Evolutionary conservation across 2,888 invertebrate genomes (phyloP), one percentile per base, ranked within the genome.

Genomic region (Calephelis perditalis): DNA sequence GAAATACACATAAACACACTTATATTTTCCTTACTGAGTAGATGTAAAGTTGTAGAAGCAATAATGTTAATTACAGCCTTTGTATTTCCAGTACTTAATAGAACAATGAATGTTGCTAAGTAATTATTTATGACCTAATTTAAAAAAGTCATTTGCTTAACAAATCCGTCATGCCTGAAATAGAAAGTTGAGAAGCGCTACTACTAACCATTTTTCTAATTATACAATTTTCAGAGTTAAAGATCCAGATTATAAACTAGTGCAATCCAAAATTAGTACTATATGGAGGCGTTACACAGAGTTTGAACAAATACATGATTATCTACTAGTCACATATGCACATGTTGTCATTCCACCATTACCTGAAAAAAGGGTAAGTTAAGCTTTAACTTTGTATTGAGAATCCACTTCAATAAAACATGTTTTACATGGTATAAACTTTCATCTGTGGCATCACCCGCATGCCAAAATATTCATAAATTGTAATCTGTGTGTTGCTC

Each of bases 271-370:
- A 74, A 82, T 94, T 61, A 94, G 93, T 68, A 93, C 94, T 12
- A 92, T 95, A 69, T 95, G 95, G 95, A 88, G 96, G 68, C 85
- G 96, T 44, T 97, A 96, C 76, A 96, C 95, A 56, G 96, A 97
- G 79, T 96, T 96, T 88, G 96, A 96, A 78, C 93, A 95, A 69
- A 91, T 97, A 58, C 92, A 95, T 70, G 93, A 94, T 69, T 96
- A 96, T 75, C 84, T 97, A 63, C 95, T 94, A 74, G 92, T 94
- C 43, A 94, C 93, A 44, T 96, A 96, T 82, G 95, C 96, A n/a
- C 94, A 94, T 76, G 91, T 95, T 58, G 94, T 96, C 11, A 91
- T 96, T 70, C 96, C 96, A 35, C 95, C 96, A 0, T 79, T 97
- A 61, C 96, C 96, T 3, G 96, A 96, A 71, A 97, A 97, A 78